Evolutionary conservation across 2,797 vertebrate genomes (phyloP).

Genomic region (Megaceryle alcyon): DNA sequence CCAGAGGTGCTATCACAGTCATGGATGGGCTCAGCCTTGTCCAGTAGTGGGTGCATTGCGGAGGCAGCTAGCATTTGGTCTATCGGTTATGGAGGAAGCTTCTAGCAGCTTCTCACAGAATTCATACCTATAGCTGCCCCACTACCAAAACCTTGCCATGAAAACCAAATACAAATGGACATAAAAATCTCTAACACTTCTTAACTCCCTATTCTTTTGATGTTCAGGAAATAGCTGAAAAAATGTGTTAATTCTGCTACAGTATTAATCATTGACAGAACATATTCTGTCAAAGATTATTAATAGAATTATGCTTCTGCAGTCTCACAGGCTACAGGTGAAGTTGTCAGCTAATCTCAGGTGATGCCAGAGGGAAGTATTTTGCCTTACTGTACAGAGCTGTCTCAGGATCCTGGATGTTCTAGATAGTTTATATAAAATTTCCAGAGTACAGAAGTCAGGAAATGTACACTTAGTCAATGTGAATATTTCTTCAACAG

Average conservation of each 20-base stretch:
- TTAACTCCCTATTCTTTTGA: neutral
- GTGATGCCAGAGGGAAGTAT: neutral
- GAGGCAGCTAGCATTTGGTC: too few species aligned
- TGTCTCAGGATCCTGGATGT: neutral
- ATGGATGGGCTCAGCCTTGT: too few species aligned
- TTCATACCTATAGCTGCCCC: too few species aligned
- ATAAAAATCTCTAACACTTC: neutral
- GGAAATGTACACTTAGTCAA: neutral
- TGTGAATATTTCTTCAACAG: neutral
- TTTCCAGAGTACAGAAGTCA: neutral
- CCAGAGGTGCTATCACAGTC: too few species aligned
- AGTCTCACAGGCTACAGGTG: neutral
- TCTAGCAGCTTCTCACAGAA: too few species aligned
- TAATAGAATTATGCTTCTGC: neutral
- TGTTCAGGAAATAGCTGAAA: neutral
- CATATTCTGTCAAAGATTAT: neutral
- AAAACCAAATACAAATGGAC: neutral
- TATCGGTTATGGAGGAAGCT: too few species aligned
- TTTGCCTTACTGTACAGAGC: neutral
- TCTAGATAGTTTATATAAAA: neutral
- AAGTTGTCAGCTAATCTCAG: neutral
- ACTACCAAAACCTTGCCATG: too few species aligned
- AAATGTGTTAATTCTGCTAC: neutral
- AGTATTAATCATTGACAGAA: neutral
- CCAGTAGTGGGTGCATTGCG: too few species aligned